Evolutionary conservation across 2,113 vertebrate genomes (phyloP).

Genomic region (Chloropsis cyanopogon): DNA sequence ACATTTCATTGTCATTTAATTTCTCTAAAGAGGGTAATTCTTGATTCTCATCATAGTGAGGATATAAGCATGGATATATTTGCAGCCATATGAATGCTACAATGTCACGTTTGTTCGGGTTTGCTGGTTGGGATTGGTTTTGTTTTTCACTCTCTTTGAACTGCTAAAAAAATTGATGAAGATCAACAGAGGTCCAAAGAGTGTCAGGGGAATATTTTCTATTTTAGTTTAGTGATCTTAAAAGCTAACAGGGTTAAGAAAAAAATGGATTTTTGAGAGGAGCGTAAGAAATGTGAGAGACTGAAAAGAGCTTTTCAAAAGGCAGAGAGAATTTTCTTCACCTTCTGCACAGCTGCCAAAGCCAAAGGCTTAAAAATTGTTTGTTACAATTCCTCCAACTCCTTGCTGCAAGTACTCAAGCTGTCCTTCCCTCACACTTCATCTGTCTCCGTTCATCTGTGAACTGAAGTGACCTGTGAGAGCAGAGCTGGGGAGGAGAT

Average conservation of each 20-base stretch:
- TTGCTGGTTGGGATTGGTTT: not conserved
- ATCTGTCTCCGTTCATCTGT: slow-evolving; percentile 17
- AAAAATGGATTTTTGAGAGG: not conserved
- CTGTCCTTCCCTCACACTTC: slow-evolving; percentile 12
- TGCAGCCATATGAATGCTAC: not conserved
- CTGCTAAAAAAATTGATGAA: not conserved
- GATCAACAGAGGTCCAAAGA: not conserved
- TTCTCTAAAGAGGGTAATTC: not conserved
- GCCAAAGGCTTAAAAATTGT: not conserved
- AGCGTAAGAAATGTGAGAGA: not conserved
- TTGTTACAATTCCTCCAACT: not conserved
- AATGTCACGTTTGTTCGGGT: not conserved
- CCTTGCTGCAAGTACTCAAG: not conserved
- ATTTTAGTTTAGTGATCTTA: not conserved
- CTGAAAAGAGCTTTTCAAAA: not conserved
- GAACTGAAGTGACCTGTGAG: slow-evolving; percentile 12
- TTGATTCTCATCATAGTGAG: not conserved
- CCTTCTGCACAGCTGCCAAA: slow-evolving; percentile 15
- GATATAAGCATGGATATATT: not conserved
- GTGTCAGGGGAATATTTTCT: not conserved
- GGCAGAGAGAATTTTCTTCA: not conserved
- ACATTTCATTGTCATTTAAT: not conserved
- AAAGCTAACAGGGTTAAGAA: not conserved
- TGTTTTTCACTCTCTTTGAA: not conserved
- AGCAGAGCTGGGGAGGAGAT: not conserved